These are phyloP conservation scores for Craseonycteris thonglongyai DNA, from an alignment of 2,113 vertebrate genomes.

Conservation along the genomic window DNA sequence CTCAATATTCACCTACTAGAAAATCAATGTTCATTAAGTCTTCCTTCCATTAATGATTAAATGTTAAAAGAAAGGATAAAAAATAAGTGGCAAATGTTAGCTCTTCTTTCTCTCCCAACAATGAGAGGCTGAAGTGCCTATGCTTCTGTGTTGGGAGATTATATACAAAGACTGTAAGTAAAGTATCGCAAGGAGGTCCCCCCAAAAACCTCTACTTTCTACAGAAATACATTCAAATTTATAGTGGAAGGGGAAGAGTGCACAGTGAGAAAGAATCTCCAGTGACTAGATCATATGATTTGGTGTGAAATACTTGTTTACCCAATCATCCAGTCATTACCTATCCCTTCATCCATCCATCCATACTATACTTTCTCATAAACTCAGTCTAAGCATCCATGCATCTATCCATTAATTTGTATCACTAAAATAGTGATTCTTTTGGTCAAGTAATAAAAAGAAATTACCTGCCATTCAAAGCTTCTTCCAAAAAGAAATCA, in stretches of 20 bases:
- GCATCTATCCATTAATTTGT: not conserved
- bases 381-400: not conserved
- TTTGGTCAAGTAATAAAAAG: not conserved
- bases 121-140: not conserved
- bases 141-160: not conserved
- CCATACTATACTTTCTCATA: not conserved
- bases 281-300: not conserved
- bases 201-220: not conserved
- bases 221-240: not conserved
- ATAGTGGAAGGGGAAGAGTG: not conserved
- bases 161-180: not conserved
- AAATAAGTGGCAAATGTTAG: not conserved
- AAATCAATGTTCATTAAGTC: not conserved
- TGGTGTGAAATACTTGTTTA: not conserved
- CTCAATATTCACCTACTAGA: not conserved
- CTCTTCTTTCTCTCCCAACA: not conserved
- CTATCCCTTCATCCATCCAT: not conserved
- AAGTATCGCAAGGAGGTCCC: not conserved
- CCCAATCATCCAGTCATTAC: not conserved
- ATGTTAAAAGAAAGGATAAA: not conserved
- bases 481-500: constrained; percentile 54
- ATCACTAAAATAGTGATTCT: not conserved
- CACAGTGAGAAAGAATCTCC: not conserved
- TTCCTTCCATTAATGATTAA: not conserved
- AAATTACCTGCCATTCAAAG: constrained; percentile 62